These are phyloP conservation scores for Struthidea cinerea DNA, from an alignment of 2,113 vertebrate species.

Conservation along the genomic window DNA sequence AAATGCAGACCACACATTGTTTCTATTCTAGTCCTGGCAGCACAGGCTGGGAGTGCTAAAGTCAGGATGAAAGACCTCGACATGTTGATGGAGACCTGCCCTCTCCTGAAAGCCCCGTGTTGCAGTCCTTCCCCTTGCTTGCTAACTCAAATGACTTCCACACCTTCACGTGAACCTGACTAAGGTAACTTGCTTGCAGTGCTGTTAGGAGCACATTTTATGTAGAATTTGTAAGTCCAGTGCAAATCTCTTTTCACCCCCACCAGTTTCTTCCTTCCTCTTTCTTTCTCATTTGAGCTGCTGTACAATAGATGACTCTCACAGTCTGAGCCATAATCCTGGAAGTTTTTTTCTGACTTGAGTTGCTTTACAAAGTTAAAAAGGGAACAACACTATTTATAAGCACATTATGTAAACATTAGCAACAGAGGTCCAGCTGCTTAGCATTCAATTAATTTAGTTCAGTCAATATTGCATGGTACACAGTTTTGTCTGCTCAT, in stretches of 20 bases:
- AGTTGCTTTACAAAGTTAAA: conserved; percentile 22
- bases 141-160: not conserved
- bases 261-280: not conserved
- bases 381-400: conserved; percentile 17
- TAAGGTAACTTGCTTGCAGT: not conserved
- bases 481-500: conserved; percentile 3
- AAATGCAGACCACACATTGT: not conserved
- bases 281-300: not conserved
- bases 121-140: not conserved
- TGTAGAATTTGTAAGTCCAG: not conserved
- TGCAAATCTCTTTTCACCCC: not conserved
- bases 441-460: conserved; percentile 44
- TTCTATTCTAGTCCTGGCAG: not conserved
- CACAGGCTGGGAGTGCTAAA: not conserved
- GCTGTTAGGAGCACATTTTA: not conserved
- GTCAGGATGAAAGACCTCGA: fast-evolving
- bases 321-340: not conserved
- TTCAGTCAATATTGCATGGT: conserved; percentile 55
- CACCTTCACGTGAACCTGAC: not conserved
- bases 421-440: conserved; percentile 35
- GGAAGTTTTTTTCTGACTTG: not conserved
- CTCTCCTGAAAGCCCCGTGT: not conserved
- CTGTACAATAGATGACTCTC: not conserved
- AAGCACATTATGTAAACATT: conserved; percentile 37
- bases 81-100: not conserved